Evolutionary conservation across 2,888 invertebrate genomes (phyloP).

Genomic region (Coenonympha arcania): DNA sequence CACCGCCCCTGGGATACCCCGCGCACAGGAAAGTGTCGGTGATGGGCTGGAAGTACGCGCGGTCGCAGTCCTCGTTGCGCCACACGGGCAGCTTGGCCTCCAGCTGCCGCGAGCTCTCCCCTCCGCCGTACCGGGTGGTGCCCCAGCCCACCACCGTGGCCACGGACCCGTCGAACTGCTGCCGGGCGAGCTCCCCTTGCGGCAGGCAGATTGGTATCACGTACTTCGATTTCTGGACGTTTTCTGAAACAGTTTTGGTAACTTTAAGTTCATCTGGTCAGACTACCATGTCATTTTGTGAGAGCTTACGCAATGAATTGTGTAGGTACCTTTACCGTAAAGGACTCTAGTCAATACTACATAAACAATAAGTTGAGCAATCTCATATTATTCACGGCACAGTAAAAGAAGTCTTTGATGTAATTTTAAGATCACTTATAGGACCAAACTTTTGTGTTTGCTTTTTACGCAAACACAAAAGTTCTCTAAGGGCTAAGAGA

Average conservation of each 20-base stretch:
- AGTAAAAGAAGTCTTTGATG: no score
- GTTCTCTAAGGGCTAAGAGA: no score
- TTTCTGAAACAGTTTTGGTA: slow-evolving; percentile 69
- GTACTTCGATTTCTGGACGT: slow-evolving; percentile 86
- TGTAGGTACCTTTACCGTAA: no score
- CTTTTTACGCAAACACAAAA: no score
- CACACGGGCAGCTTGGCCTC: slow-evolving; percentile 90
- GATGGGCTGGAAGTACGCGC: slow-evolving; percentile 93
- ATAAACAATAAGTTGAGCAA: no score
- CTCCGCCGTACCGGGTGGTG: slow-evolving; percentile 89
- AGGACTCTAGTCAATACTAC: no score
- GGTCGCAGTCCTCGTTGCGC: slow-evolving; percentile 91
- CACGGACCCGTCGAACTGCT: slow-evolving; percentile 80
- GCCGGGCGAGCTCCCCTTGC: slow-evolving; percentile 64
- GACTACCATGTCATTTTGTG: no score
- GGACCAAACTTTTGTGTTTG: no score
- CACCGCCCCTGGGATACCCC: slow-evolving; percentile 90
- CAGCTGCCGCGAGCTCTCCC: slow-evolving; percentile 88
- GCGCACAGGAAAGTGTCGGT: slow-evolving; percentile 92
- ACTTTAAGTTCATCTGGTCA: no score
- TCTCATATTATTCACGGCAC: no score
- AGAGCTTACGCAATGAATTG: no score
- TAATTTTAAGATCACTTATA: no score
- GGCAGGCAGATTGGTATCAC: slow-evolving; percentile 92
- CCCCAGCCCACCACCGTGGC: slow-evolving; percentile 96